Base-by-base conservation (phyloP, 2,888 invertebrate species). In the Galerucella nymphaeae region DNA sequence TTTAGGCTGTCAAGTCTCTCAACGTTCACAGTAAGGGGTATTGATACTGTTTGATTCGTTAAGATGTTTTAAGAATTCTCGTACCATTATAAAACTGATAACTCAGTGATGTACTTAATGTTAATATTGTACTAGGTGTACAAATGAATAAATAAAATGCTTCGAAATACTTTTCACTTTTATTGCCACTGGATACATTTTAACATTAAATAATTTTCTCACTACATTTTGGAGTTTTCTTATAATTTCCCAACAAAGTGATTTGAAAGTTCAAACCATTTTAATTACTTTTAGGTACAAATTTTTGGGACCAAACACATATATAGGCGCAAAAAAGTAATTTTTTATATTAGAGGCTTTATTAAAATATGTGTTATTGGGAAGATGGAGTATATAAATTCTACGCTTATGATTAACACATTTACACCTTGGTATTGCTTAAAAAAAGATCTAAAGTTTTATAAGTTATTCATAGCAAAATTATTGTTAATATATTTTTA, bases 101-200 rank as follows among this genome's bases (percentile, higher is more conserved):
- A 23, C 23, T 23, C 23, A 23, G 8, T 38, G 9, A 8, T 38
- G 8, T 38, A n/a, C n/a, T n/a, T n/a, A 8, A 38, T 38, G 8
- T 5, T 38, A 38, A 9, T 9, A 38, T 38, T 8, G 8, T 9
- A 8, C 30, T 30, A 1, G 30, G 8, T 6, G 1, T 6, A 6
- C 30, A 30, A 30, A 38, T 2, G 45, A 45, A 14, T 18, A 20
- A 62, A 71, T 50, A 6, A 65, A 71, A 14, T 45, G n/a, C 18
- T 30, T 59, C 23, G 11, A 38, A 63, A 18, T 65, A 70, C 61
- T 69, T 59, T 72, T 61, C 63, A 70, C 67, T 73, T 76, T 80
- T 80, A 78, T 78, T 80, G 77, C 79, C 77, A 77, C 59, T 67
- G 75, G 71, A 74, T 80, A 79, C 77, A 79, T 75, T 75, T 74